Conservation (phyloP, 2,797 vertebrate genomes). For the Morelia viridis region DNA sequence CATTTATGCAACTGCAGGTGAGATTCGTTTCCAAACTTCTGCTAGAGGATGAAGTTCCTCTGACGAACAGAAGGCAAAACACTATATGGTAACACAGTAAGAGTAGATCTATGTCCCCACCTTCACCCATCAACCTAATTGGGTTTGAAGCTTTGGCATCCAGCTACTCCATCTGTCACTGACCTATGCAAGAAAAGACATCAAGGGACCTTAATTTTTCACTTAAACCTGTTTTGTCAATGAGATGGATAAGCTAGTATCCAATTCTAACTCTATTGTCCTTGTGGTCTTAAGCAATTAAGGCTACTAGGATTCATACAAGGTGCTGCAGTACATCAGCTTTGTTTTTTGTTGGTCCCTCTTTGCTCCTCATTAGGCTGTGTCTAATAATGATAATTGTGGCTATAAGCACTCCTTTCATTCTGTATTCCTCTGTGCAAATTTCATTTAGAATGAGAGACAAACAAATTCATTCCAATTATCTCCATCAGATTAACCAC, state of each 20-base stretch:
- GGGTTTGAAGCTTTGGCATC: background rate
- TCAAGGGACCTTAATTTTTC: background rate
- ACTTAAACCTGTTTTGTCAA: conserved; percentile 6
- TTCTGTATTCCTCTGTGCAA: conserved; percentile 43
- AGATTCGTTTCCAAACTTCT: background rate
- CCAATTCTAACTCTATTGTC: conserved; percentile 35
- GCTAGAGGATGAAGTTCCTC: background rate
- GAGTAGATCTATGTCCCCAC: background rate
- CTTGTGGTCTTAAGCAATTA: conserved; percentile 50
- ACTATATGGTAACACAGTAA: background rate
- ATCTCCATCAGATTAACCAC: conserved; percentile 42
- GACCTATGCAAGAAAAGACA: background rate
- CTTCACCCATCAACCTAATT: background rate
- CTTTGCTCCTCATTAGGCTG: conserved; percentile 46
- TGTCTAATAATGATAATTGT: conserved; percentile 48
- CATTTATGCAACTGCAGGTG: background rate
- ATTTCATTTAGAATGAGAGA: conserved; percentile 54
- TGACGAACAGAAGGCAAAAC: background rate
- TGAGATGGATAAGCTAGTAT: background rate
- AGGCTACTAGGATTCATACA: conserved; percentile 32
- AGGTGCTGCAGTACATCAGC: conserved; percentile 47
- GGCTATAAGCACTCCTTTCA: conserved; percentile 35
- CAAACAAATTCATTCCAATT: conserved; percentile 56
- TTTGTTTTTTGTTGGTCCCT: conserved; percentile 56
- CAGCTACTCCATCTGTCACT: background rate